Conservation (phyloP, 2,888 invertebrate species). For the Drosophila pullipes region DNA sequence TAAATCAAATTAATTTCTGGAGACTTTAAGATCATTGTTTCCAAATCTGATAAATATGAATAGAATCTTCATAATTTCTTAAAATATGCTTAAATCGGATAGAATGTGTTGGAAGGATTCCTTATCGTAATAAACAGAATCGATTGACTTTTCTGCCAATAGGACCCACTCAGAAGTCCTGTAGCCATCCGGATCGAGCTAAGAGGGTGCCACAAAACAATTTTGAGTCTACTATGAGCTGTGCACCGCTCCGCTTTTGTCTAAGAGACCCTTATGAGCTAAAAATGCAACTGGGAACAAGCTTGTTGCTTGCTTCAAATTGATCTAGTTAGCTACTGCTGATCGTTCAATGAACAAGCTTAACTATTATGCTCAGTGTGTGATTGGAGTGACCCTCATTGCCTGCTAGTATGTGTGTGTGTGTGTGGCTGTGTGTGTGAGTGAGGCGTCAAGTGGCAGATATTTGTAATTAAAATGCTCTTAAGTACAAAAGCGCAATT, state of each 20-base stretch:
- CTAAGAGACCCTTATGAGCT: too few species aligned
- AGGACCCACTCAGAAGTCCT: background rate
- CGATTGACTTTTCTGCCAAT: fast-evolving
- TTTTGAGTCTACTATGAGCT: too few species aligned
- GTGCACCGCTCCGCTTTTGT: too few species aligned
- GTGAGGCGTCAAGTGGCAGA: constrained; percentile 60
- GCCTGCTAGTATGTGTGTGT: constrained; percentile 7
- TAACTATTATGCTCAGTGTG: constrained; percentile 35
- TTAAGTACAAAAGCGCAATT: constrained; percentile 75
- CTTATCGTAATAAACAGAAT: background rate
- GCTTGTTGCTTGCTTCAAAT: background rate
- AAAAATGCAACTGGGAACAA: background rate
- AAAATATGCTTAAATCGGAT: background rate
- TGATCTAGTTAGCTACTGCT: background rate
- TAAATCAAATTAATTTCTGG: background rate
- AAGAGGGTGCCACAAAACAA: background rate
- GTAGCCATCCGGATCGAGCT: background rate
- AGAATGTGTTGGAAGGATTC: background rate
- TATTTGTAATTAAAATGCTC: constrained; percentile 78
- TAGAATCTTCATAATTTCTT: background rate
- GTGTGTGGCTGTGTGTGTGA: constrained; percentile 15
- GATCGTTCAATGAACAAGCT: background rate
- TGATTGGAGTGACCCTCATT: constrained; percentile 66
- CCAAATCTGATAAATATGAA: background rate
- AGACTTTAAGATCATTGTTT: background rate